A percentile compares a stretch with the other conserved stretches of the same genome.
Evolutionary conservation across 2,797 vertebrate species (phyloP).

Genomic region (Coregonus ussuriensis): DNA sequence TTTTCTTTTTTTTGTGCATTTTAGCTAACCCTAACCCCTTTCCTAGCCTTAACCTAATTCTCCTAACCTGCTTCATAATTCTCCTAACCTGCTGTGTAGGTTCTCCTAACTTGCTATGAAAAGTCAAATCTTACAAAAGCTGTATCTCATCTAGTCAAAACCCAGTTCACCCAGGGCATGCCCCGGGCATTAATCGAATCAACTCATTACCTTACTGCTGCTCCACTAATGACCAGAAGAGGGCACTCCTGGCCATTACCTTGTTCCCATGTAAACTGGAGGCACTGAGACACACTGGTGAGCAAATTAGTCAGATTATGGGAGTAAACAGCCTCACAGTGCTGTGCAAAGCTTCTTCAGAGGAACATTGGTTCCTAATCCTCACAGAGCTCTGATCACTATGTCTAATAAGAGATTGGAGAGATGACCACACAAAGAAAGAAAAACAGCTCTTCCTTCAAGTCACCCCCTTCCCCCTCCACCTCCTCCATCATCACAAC

Average conservation of each 20-base stretch:
- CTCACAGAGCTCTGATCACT: conserved; percentile 62
- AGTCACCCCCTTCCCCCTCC: not conserved
- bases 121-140: too few relatives aligned
- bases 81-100: too few relatives aligned
- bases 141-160: too few relatives aligned
- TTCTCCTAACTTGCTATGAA: too few relatives aligned
- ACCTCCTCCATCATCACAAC: not conserved
- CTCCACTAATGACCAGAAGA: conserved; percentile 60
- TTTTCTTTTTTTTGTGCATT: too few relatives aligned
- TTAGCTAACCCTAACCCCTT: too few relatives aligned
- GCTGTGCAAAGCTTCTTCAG: conserved; percentile 69
- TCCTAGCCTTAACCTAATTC: too few relatives aligned
- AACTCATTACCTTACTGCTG: conserved; percentile 41
- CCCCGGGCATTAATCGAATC: too few relatives aligned
- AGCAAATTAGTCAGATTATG: conserved; percentile 71
- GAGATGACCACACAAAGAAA: conserved; percentile 11
- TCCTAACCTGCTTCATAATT: too few relatives aligned
- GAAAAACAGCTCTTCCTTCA: conserved; percentile 18
- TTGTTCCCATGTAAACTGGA: conserved; percentile 33
- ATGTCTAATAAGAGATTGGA: conserved; percentile 47
- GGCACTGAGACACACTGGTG: conserved; percentile 41
- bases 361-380: conserved; percentile 70
- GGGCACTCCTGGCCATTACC: conserved; percentile 58
- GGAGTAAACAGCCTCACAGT: conserved; percentile 60
- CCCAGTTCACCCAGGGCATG: too few relatives aligned